A percentile compares a stretch with the other conserved stretches of the same genome.
phyloP scores from a whole-genome alignment of 1,140 invertebrate genomes.

The Drosophila nikananu region DNA sequence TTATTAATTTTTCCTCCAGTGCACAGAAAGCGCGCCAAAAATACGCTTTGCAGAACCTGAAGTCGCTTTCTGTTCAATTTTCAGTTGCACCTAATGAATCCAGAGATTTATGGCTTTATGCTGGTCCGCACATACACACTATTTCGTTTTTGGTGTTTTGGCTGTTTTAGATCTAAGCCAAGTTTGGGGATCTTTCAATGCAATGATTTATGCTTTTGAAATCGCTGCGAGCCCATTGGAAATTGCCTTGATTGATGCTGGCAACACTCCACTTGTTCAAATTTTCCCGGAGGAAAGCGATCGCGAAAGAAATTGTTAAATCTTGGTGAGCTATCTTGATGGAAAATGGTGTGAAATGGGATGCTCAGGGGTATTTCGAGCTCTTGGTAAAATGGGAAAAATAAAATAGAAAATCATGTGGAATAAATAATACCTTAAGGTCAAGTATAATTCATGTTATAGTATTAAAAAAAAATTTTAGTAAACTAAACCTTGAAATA shows the following conservation, averaged over 20 bases:
- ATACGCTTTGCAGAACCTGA: conserved; percentile 33
- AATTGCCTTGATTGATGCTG: conserved; percentile 72
- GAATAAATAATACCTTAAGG: background rate
- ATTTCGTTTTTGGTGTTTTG: conserved; percentile 43
- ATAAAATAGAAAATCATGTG: no score
- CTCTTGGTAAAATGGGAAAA: background rate
- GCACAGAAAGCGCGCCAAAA: conserved; percentile 70
- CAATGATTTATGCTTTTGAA: conserved; percentile 67
- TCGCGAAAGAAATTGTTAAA: conserved; percentile 11
- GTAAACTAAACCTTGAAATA: background rate
- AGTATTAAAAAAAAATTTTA: background rate
- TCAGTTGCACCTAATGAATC: conserved; percentile 75
- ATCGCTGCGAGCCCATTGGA: conserved; percentile 59
- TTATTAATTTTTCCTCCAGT: background rate
- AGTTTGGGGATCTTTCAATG: conserved; percentile 51
- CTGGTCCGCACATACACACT: conserved; percentile 10
- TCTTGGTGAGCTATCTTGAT: conserved; percentile 26
- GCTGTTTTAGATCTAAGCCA: conserved; percentile 65
- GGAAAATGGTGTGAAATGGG: conserved; percentile 29
- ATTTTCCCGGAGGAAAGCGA: conserved; percentile 16
- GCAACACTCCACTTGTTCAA: conserved; percentile 26
- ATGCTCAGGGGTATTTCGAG: background rate
- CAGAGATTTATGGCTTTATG: conserved; percentile 68
- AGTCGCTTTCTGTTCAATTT: conserved; percentile 53
- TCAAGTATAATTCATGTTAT: background rate